Base-by-base conservation (phyloP, 2,797 vertebrate genomes). In the Pelochelys cantorii region DNA sequence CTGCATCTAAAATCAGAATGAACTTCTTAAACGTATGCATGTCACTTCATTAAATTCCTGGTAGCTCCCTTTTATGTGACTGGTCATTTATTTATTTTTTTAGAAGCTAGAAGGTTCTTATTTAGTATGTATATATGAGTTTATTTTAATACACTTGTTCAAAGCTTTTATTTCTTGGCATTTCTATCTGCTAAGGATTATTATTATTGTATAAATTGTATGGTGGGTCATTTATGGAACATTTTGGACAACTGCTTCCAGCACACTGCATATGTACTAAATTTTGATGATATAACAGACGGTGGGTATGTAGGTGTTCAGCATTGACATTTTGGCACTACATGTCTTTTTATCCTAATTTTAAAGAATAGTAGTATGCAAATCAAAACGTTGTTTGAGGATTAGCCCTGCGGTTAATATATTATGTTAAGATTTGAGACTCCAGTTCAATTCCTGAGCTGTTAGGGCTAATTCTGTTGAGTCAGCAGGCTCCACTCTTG, bases 361-460 rank as follows among this genome's bases (percentile, higher is more conserved):
- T 59, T 13, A 55, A 52, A 80, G 53, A 25, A 60, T 80, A 37
- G 7, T 37, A 13, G 12, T 2, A 65, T 65, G 62, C 62, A n/a
- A 25, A 17, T 87, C 4, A n/a, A 23, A 31, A 71, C 48, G 23
- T 80, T 54, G 65, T 83, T 56, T 60, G 65, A 54, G 55, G 42
- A 55, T n/a, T 77, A 0, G 0, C 42, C 71, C 1, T 31, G 1
- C 29, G 20, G 37, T 81, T 60, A 77, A 25, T 7, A 15, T 57
- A 3, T 7, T 57, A 56, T 77, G 57, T 31, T 57, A 0, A 14
- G 34, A 6, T 85, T 86, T 57, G 81, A 57, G 80, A 78, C 53
- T 11, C 7, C 11, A 9, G 5, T 1, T 85, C 71, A 79, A 4
- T 42, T 92, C 86, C 83, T 91, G 5, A 65, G 57, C 20, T 56